Evolutionary conservation across 2,888 invertebrate species (phyloP).

Genomic region (Leptothorax acervorum): DNA sequence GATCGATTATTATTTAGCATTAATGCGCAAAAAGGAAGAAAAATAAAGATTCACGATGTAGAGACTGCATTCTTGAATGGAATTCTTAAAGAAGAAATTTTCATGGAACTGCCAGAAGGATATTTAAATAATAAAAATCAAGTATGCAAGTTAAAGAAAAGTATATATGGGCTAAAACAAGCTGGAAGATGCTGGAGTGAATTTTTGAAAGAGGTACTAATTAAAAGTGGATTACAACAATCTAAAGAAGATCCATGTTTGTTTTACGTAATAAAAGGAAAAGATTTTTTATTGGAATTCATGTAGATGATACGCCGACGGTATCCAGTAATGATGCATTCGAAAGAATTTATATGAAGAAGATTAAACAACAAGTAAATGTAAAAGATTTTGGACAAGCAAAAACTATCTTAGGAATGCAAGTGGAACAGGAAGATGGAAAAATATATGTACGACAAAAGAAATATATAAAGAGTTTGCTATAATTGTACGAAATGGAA

Average conservation of each 20-base stretch:
- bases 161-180: conserved; percentile 15
- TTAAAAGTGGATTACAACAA: not conserved
- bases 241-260: conserved; percentile 34
- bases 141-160: not conserved
- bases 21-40: not conserved
- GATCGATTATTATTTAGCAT: conserved; percentile 9
- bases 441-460: conserved; percentile 5
- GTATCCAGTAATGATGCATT: not conserved
- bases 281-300: not conserved
- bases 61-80: not conserved
- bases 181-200: conserved; percentile 26
- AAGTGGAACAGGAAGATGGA: not conserved
- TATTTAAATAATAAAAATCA: not conserved
- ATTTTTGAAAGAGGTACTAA: not conserved
- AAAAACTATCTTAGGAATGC: conserved; percentile 17
- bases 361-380: not conserved
- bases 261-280: not conserved
- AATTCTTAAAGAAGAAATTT: not conserved
- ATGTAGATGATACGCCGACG: conserved; percentile 32
- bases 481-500: not conserved
- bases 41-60: not conserved
- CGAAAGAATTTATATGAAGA: not conserved
- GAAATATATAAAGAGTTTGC: not conserved
- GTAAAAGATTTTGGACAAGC: conserved; percentile 10
- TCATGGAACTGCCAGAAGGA: not conserved